Percentiles rank a stretch among this genome's conserved stretches.
phyloP scores from a whole-genome alignment of 2,797 vertebrate genomes.

The Limosa lapponica region DNA sequence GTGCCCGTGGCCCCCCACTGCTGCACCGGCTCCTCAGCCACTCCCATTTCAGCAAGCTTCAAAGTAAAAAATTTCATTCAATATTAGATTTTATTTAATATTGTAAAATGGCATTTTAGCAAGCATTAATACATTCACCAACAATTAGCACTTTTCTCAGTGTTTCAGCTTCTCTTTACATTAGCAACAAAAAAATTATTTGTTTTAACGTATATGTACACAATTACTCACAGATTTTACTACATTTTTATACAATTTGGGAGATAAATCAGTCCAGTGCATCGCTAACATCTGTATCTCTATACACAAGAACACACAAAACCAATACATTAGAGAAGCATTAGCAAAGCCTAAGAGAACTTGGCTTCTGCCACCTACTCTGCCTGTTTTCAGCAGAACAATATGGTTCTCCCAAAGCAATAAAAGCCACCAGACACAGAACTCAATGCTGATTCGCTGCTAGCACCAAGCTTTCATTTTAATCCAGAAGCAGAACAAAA shows the following conservation, averaged over 20 bases:
- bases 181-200: background rate
- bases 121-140: background rate
- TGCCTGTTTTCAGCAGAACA: background rate
- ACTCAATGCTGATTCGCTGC: background rate
- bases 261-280: background rate
- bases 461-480: background rate
- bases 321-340: background rate
- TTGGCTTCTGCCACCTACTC: background rate
- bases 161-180: background rate
- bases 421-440: background rate
- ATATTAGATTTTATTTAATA: background rate
- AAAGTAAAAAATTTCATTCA: background rate
- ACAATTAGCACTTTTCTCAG: background rate
- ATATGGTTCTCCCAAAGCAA: background rate
- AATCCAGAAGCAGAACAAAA: background rate
- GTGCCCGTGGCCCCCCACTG: fast-evolving
- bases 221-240: background rate
- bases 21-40: background rate
- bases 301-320: background rate
- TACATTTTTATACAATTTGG: background rate
- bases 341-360: background rate
- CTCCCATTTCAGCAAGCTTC: background rate
- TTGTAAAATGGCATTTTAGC: background rate
- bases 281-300: background rate
- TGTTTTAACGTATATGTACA: background rate